These are phyloP conservation scores for Glaucopsyche alexis DNA, from an alignment of 2,888 invertebrate species.

Conservation along the genomic window DNA sequence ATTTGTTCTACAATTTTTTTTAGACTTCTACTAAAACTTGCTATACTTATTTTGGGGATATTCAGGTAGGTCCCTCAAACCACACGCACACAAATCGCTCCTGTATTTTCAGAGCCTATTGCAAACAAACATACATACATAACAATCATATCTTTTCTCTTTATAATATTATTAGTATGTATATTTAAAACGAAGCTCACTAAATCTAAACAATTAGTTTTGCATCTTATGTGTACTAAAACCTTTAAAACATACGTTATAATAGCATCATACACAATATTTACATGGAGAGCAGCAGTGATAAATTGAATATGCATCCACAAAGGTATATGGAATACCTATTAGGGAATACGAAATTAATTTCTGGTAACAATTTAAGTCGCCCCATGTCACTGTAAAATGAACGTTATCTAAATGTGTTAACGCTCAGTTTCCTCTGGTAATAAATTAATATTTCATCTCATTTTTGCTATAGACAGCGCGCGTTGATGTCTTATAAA, in stretches of 20 bases:
- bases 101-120: too few relatives aligned
- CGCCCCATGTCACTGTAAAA: background rate
- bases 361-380: conserved; percentile 23
- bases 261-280: background rate
- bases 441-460: conserved; percentile 17
- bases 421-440: background rate
- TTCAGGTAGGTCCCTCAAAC: too few relatives aligned
- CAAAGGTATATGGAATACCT: conserved; percentile 26
- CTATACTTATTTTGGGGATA: too few relatives aligned
- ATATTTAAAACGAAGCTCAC: too few relatives aligned
- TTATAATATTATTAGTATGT: too few relatives aligned
- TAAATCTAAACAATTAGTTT: too few relatives aligned
- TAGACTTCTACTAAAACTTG: too few relatives aligned
- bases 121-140: too few relatives aligned
- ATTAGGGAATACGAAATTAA: conserved; percentile 17
- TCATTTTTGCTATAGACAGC: conserved; percentile 26
- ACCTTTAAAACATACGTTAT: background rate
- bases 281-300: background rate
- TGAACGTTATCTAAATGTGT: background rate
- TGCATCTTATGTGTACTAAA: too few relatives aligned
- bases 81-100: too few relatives aligned
- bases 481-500: conserved; percentile 7
- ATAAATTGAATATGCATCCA: conserved; percentile 12
- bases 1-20: too few relatives aligned
- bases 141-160: too few relatives aligned